Base-by-base conservation (phyloP, 92 coral and sea anemone species). In the Zoanthus solanderi region DNA sequence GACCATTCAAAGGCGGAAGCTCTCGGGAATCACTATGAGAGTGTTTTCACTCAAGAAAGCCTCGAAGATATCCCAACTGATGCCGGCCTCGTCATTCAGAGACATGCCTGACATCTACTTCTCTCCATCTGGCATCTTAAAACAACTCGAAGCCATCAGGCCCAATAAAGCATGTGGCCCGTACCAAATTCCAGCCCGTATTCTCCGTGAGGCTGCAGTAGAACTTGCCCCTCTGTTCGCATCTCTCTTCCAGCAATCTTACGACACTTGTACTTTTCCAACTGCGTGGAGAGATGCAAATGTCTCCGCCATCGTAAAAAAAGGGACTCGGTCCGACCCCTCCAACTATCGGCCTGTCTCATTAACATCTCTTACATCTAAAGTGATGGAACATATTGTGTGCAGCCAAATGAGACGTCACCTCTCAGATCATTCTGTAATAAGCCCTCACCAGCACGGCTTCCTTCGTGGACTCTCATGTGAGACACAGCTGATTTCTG, bases 401-500 rank as follows among this genome's bases (percentile, higher is more conserved):
- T 79, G 85, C 65, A 79, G 74, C 73, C 85, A 79, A 71, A 61
- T 58, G 63, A 57, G 72, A 11, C 14, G 85, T 79, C 17, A 61
- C 52, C 18, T 79, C 5, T 79, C 74, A 31, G 85, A 71, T 37
- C 63, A 79, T 66, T 79, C 73, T 4, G 42, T 79, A 52, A 79
- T 79, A 60, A 79, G 56, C 23, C 57, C 61, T 57, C 72, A 79
- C 71, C 73, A 79, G 48, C 84, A 79, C 15, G 84, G 84, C 17
- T 79, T 79, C 73, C 84, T 50, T 57, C 14, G 29, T 31, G 84
- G 84, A 1, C 73, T 79, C 54, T 60, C 89, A 45, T 86, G 89
- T 75, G 89, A 86, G 63, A 87, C 85, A 65, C 89, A 86, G 54
- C 53, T 86, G 89, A 71, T 66, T 68, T 42, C 84, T 17, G 42